These are phyloP conservation scores for Python bivittatus DNA, from an alignment of 2,113 vertebrate genomes.

Conservation along the genomic window DNA sequence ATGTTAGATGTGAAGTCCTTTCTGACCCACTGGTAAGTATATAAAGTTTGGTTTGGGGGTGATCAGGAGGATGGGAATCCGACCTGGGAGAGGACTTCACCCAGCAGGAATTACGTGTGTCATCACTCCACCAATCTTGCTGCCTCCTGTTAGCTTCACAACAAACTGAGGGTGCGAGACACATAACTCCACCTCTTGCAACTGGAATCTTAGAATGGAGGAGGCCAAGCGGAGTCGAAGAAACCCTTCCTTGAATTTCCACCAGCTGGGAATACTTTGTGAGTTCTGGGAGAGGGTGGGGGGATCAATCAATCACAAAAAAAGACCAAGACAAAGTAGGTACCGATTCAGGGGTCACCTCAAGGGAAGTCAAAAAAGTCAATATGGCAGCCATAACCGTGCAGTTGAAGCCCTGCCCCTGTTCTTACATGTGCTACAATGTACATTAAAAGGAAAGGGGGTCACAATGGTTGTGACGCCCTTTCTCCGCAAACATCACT, in stretches of 20 bases:
- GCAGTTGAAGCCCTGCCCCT: no score
- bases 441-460: no score
- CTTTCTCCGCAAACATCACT: no score
- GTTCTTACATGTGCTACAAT: no score
- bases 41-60: no score
- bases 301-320: background rate
- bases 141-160: no score
- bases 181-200: background rate
- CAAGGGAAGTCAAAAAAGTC: background rate
- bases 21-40: no score
- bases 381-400: no score
- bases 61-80: no score
- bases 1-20: background rate
- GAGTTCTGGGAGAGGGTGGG: background rate
- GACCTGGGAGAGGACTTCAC: background rate
- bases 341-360: background rate
- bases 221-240: background rate
- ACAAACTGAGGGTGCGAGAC: no score
- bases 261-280: background rate
- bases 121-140: background rate
- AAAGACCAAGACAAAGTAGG: background rate
- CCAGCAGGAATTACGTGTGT: no score
- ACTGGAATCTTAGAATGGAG: background rate
- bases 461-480: no score
- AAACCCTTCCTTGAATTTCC: background rate